phyloP scores from a whole-genome alignment of 2,888 invertebrate species.

The Thecophora atra region DNA sequence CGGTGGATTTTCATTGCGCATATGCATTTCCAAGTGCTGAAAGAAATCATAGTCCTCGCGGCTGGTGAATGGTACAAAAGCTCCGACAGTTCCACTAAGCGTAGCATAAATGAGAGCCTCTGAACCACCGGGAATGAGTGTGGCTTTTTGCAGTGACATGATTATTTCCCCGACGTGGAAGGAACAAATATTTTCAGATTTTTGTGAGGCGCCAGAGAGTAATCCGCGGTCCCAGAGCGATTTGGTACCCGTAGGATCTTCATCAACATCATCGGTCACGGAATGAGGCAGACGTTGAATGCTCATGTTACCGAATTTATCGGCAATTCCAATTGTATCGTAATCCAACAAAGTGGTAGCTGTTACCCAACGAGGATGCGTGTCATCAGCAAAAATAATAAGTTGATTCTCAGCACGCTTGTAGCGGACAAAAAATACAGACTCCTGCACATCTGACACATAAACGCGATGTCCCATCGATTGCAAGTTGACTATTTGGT shows the following conservation, averaged over 20 bases:
- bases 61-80: slow-evolving; percentile 92
- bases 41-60: slow-evolving; percentile 99
- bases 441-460: slow-evolving; percentile 96
- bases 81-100: slow-evolving; percentile 91
- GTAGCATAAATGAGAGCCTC: slow-evolving; percentile 97
- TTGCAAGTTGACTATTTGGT: slow-evolving; percentile 91
- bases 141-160: slow-evolving; percentile 94
- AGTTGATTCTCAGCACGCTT: slow-evolving; percentile 96
- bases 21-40: slow-evolving; percentile 99
- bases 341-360: slow-evolving; percentile 93
- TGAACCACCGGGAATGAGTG: slow-evolving; percentile 95
- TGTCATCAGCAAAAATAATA: slow-evolving; percentile 98
- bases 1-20: slow-evolving; percentile 96
- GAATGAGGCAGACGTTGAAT: slow-evolving; percentile 90
- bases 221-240: slow-evolving; percentile 95
- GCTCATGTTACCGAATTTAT: slow-evolving; percentile 97
- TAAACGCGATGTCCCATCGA: slow-evolving; percentile 94
- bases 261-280: slow-evolving; percentile 97
- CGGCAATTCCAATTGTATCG: slow-evolving; percentile 94
- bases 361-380: slow-evolving; percentile 96
- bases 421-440: slow-evolving; percentile 94
- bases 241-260: slow-evolving; percentile 98
- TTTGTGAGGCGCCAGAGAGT: slow-evolving; percentile 96
- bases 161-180: slow-evolving; percentile 97
- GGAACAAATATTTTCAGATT: slow-evolving; percentile 90